phyloP scores from a whole-genome alignment of 1,140 invertebrate species.

The Papilio dardanus region DNA sequence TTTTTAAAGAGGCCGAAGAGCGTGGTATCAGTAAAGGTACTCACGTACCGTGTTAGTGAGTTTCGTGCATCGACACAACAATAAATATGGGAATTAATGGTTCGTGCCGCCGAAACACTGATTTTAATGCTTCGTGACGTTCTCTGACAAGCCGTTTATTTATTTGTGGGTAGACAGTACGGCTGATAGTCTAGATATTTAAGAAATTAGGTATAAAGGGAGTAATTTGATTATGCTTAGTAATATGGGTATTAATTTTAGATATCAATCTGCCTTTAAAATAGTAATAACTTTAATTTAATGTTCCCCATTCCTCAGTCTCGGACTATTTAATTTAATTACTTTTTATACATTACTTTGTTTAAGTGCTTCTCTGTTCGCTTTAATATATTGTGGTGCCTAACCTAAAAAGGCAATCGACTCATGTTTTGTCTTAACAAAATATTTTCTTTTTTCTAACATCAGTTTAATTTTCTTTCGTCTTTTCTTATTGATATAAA shows the following conservation, averaged over 20 bases:
- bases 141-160: slow-evolving; percentile 51
- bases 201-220: neutral
- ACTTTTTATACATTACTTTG: no score
- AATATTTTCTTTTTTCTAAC: neutral
- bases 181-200: neutral
- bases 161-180: slow-evolving; percentile 41
- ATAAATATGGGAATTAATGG: slow-evolving; percentile 72
- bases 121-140: slow-evolving; percentile 67
- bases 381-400: no score
- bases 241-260: neutral
- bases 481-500: slow-evolving; percentile 7
- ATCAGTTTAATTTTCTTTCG: neutral
- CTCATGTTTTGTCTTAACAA: no score
- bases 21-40: slow-evolving; percentile 28
- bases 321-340: no score
- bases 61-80: slow-evolving; percentile 55
- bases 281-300: no score
- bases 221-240: neutral
- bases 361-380: no score
- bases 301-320: no score
- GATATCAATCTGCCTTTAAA: neutral
- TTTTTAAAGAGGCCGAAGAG: neutral
- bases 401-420: no score
- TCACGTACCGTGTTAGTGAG: slow-evolving; percentile 40
- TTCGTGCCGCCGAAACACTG: slow-evolving; percentile 63